Percentiles rank a stretch among this genome's conserved stretches.
These are phyloP conservation scores for Pelecanoides urinatrix DNA, from an alignment of 2,113 vertebrate species.

Conservation along the genomic window DNA sequence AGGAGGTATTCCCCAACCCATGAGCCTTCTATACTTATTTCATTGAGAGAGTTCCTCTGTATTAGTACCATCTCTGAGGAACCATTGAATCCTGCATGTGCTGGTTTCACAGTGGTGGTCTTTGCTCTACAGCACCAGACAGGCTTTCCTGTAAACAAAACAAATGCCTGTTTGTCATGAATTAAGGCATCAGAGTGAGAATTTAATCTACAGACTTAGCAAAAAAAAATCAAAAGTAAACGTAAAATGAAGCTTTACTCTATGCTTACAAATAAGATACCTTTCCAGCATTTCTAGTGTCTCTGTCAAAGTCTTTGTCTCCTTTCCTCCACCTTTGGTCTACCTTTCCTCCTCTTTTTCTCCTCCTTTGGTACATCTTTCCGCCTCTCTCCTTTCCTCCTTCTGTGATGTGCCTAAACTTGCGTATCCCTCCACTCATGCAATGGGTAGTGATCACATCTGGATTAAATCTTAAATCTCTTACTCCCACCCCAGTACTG, in stretches of 20 bases:
- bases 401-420: background rate
- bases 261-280: background rate
- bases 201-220: background rate
- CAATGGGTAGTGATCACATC: background rate
- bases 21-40: background rate
- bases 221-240: background rate
- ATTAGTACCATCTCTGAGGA: background rate
- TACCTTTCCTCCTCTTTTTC: background rate
- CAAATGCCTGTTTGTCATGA: background rate
- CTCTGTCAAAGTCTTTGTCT: background rate
- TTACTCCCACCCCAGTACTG: background rate
- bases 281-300: background rate
- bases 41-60: background rate
- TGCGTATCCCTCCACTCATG: background rate
- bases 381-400: rapidly evolving
- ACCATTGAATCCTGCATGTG: background rate
- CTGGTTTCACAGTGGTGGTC: background rate
- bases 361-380: background rate
- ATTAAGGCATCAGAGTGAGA: background rate
- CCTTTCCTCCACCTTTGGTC: background rate
- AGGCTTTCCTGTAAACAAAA: background rate
- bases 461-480: background rate
- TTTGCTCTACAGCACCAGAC: background rate
- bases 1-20: background rate
- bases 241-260: background rate